A percentile compares a stretch with the other conserved stretches of the same genome.
Evolutionary conservation across 1,140 invertebrate genomes (phyloP).

Genomic region (Holcopasites calliopsidis): DNA sequence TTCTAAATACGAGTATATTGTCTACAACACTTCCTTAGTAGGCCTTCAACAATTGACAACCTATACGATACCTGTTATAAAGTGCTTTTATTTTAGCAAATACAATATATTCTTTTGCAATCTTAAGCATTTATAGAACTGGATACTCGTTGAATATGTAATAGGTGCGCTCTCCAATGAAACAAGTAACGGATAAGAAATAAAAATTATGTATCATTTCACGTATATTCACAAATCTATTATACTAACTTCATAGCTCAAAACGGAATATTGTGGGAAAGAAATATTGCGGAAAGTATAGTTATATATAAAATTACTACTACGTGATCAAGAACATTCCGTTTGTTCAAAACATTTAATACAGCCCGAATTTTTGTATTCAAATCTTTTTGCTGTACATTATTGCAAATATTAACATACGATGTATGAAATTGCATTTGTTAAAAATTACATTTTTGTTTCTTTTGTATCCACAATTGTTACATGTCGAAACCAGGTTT

Average conservation of each 20-base stretch:
- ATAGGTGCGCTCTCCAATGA: background rate
- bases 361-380: slow-evolving; percentile 15
- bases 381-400: slow-evolving; percentile 18
- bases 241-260: background rate
- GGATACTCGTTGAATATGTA: slow-evolving; percentile 2
- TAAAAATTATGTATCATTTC: slow-evolving; percentile 8
- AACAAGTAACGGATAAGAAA: background rate
- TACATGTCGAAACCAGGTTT: slow-evolving; percentile 47
- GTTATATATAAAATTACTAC: slow-evolving; percentile 34
- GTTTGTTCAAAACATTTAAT: slow-evolving; percentile 1
- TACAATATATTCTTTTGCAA: slow-evolving; percentile 37
- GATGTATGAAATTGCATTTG: slow-evolving; percentile 56
- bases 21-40: slow-evolving; percentile 55
- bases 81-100: slow-evolving; percentile 21
- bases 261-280: background rate
- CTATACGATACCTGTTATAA: slow-evolving; percentile 30
- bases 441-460: slow-evolving; percentile 42
- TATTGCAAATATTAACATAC: slow-evolving; percentile 32
- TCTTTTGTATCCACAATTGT: slow-evolving; percentile 35
- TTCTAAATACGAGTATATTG: slow-evolving; percentile 54
- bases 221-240: slow-evolving; percentile 5
- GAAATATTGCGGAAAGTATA: too few relatives aligned
- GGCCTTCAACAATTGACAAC: slow-evolving; percentile 60
- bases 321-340: slow-evolving; percentile 34
- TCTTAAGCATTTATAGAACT: slow-evolving; percentile 18